phyloP scores from a whole-genome alignment of 2,113 vertebrate genomes.

The Plotosus lineatus region DNA sequence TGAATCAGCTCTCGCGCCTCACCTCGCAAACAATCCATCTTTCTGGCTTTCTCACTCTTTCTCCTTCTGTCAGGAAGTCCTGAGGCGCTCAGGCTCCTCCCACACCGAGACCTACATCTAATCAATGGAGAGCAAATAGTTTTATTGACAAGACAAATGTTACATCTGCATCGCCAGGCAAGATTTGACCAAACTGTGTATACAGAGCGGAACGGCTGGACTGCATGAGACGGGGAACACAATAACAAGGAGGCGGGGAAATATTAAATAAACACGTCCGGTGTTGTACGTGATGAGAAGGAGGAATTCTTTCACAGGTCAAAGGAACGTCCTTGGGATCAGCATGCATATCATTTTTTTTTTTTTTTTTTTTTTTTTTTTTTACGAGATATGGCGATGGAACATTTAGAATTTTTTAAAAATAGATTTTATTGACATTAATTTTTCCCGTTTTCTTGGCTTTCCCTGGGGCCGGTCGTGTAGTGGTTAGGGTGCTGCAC shows the following conservation, averaged over 20 bases:
- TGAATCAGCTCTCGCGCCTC: slow-evolving; percentile 55
- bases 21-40: slow-evolving; percentile 39
- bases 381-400: too few species aligned
- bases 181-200: slow-evolving; percentile 58
- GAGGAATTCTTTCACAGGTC: not conserved
- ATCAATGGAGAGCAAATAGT: slow-evolving; percentile 69
- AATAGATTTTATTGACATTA: too few species aligned
- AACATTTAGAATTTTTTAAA: too few species aligned
- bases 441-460: too few species aligned
- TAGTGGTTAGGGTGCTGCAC: too few species aligned
- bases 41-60: slow-evolving; percentile 14
- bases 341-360: too few species aligned
- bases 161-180: slow-evolving; percentile 64
- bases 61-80: slow-evolving; percentile 42
- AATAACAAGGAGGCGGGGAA: not conserved
- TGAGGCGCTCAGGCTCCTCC: slow-evolving; percentile 29
- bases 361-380: too few species aligned
- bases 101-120: slow-evolving; percentile 50
- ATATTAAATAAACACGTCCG: not conserved
- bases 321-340: not conserved
- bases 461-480: too few species aligned
- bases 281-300: not conserved
- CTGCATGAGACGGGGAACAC: not conserved
- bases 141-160: slow-evolving; percentile 70
- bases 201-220: slow-evolving; percentile 4